Base-by-base conservation (phyloP, 1,140 invertebrate genomes). In the Diabrotica undecimpunctata region DNA sequence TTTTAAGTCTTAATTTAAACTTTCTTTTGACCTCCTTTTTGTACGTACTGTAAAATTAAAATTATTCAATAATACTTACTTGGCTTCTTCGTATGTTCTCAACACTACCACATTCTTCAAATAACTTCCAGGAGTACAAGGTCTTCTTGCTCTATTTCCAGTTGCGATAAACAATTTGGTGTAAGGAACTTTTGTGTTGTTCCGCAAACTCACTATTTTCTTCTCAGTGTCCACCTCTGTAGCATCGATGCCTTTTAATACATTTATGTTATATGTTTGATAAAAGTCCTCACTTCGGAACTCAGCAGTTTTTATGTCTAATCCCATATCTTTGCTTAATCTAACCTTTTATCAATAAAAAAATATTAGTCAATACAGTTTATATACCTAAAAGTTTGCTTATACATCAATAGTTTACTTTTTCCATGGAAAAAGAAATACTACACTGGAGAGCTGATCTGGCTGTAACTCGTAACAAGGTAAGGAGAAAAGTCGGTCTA, bases 141-240 rank as follows among this genome's bases (percentile, higher is more conserved):
- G 81, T 54, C 80, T 81, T 46, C 85, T 82, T 5, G 93, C 83
- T 61, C 83, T 87, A 61, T 86, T 87, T 52, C 95, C 95, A 25
- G 93, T 95, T 5, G 93, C 93, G 41, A 96, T 80, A 69, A 94
- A 91, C 5, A 96, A 75, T 57, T 86, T 83, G 72, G 87, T 86
- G 79, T 91, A 98, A 5, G 82, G 81, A 4, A 95, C 68, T 66
- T 81, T 79, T 52, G 85, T 80, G 0, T 87, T 87, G 76, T 90
- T 86, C 52, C 81, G 86, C 53, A 93, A 80, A 52, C 79, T 80
- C 0, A 96, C 82, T 7, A 78, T 79, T 74, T 89, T 90, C 2
- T 82, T 77, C 6, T 81, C 73, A 0, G 87, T 81, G 70, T 93
- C 84, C 11, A 91, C 77, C 64, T 79, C 82, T 1, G 80, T 83